Conservation (phyloP, 2,113 vertebrate genomes). For the Asarcornis scutulata region DNA sequence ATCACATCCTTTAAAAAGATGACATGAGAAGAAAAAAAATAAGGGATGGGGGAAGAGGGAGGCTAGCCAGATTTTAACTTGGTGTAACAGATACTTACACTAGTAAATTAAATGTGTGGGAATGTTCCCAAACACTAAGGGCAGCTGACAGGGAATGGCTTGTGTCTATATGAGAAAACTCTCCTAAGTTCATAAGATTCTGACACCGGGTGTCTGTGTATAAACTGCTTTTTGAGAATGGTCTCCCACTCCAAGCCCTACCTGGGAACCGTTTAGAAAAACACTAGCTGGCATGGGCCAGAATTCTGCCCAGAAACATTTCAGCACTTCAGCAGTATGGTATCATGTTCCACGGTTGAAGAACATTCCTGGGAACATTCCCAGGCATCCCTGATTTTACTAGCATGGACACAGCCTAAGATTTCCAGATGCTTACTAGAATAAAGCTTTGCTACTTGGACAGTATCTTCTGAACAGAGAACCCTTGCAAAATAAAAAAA, state of each 20-base stretch:
- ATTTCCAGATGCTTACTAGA: conserved; percentile 57
- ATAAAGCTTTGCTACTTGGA: background rate
- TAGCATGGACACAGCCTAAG: conserved; percentile 1
- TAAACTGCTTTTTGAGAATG: background rate
- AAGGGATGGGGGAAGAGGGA: no score
- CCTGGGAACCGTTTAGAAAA: conserved; percentile 40
- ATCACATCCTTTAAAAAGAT: background rate
- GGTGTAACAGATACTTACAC: background rate
- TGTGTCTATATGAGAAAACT: accelerated
- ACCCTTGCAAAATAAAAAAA: background rate
- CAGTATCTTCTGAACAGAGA: background rate
- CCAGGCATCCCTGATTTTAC: conserved; percentile 61
- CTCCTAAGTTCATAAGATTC: background rate
- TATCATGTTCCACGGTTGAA: conserved; percentile 31
- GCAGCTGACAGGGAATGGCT: background rate
- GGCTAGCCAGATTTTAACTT: background rate
- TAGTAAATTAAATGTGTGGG: background rate
- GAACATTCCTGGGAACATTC: conserved; percentile 63
- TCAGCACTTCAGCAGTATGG: conserved; percentile 32
- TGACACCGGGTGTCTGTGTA: background rate
- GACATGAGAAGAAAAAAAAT: background rate
- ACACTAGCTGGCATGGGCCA: background rate
- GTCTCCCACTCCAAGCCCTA: background rate
- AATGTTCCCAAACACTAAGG: background rate
- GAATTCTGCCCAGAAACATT: conserved; percentile 53